phyloP scores from a whole-genome alignment of 2,888 invertebrate species.

The Lasioglossum villosulum region DNA sequence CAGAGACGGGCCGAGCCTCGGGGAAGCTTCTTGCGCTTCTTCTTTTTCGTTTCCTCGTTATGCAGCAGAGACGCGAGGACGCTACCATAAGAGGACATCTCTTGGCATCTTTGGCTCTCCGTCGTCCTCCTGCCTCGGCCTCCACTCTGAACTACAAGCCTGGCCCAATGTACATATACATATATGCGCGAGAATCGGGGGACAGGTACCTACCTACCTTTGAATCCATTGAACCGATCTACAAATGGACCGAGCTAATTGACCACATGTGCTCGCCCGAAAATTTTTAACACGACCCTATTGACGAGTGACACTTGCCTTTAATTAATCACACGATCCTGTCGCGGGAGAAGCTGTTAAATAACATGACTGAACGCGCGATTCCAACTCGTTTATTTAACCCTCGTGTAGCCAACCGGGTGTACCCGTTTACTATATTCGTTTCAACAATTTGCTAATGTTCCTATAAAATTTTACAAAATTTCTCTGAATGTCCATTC shows the following conservation, averaged over 20 bases:
- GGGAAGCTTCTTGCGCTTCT: slow-evolving; percentile 43
- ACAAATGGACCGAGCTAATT: slow-evolving; percentile 41
- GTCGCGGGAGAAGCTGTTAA: not conserved
- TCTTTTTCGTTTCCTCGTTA: slow-evolving; percentile 56
- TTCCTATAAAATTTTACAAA: too few species aligned
- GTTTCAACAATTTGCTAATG: too few species aligned
- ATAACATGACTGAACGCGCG: not conserved
- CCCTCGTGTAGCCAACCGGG: too few species aligned
- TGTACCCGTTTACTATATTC: too few species aligned
- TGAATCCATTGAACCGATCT: slow-evolving; percentile 31
- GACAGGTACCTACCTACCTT: slow-evolving; percentile 19
- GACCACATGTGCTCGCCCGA: slow-evolving; percentile 17
- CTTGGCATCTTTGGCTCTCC: slow-evolving; percentile 71
- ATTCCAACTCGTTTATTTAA: too few species aligned
- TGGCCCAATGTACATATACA: not conserved
- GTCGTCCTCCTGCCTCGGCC: slow-evolving; percentile 51
- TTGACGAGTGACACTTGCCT: not conserved
- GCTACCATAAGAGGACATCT: slow-evolving; percentile 83
- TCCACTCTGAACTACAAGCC: slow-evolving; percentile 59
- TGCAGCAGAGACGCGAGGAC: slow-evolving; percentile 74
- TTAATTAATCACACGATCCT: not conserved
- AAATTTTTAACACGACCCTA: not conserved
- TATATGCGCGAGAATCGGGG: slow-evolving; percentile 22
- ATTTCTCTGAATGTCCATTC: too few species aligned
- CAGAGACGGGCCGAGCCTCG: slow-evolving; percentile 24